Evolutionary conservation across 64 coral and sea anemone species (phyloP).

Genomic region (Stichodactyla helianthus): DNA sequence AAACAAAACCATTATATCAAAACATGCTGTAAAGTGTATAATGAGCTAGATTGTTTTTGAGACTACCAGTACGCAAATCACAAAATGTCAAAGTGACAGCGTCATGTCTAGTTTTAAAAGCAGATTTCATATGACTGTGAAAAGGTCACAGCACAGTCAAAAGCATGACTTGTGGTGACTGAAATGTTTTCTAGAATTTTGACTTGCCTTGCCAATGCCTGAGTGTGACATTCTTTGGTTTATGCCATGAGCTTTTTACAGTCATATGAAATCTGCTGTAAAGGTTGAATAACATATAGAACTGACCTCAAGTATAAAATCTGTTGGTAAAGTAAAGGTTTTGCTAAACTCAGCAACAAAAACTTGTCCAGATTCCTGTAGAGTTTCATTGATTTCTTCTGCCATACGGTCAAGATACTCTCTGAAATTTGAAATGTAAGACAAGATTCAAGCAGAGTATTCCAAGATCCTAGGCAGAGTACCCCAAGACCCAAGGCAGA

Average conservation of each 20-base stretch:
- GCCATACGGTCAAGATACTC: conserved; percentile 85
- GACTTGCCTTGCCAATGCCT: no score
- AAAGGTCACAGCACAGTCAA: no score
- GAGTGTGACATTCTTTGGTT: no score
- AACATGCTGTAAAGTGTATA: background rate
- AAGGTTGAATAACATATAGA: background rate
- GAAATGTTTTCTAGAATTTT: no score
- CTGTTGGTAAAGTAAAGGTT: conserved; percentile 75
- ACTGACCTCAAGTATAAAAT: conserved; percentile 73
- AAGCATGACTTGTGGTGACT: background rate
- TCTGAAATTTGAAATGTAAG: conserved; percentile 19
- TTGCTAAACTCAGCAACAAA: conserved; percentile 79
- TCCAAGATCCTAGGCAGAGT: background rate
- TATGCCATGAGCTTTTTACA: no score
- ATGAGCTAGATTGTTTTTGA: no score
- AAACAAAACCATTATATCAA: background rate
- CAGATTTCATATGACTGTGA: no score
- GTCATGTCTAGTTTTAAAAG: no score
- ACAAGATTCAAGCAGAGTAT: background rate
- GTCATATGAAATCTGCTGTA: no score
- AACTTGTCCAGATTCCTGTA: conserved; percentile 88
- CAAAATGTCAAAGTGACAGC: no score
- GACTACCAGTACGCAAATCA: no score
- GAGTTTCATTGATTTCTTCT: conserved; percentile 95
- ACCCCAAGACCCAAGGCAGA: no score